Percentiles rank a stretch among this genome's conserved stretches.
These are phyloP conservation scores for Staurois parvus DNA, from an alignment of 2,797 vertebrate species.

Conservation along the genomic window DNA sequence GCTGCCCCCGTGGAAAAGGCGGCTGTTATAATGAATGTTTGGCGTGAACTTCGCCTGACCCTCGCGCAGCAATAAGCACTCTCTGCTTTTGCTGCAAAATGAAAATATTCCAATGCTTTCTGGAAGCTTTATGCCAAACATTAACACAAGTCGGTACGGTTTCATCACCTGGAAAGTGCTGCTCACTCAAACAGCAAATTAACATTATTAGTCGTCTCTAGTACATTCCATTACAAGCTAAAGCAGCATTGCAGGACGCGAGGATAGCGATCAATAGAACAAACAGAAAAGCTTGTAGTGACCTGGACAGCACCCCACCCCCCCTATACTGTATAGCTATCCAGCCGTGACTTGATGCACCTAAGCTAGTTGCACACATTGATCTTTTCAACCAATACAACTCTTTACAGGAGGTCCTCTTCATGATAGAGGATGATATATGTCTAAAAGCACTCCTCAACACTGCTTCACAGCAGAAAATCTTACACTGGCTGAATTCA, in stretches of 20 bases:
- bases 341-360: too few relatives aligned
- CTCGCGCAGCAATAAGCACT: neutral
- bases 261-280: neutral
- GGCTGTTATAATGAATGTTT: slow-evolving; percentile 17
- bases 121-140: slow-evolving; percentile 26
- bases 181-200: neutral
- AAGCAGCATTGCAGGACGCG: neutral
- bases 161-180: neutral
- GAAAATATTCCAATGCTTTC: slow-evolving; percentile 20
- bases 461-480: too few relatives aligned
- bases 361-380: too few relatives aligned
- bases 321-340: neutral
- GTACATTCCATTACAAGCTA: neutral
- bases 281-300: neutral
- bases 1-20: neutral
- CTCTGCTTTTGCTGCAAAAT: neutral
- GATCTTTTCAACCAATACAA: too few relatives aligned
- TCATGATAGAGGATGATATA: too few relatives aligned
- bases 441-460: too few relatives aligned
- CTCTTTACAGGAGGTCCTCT: too few relatives aligned
- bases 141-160: neutral
- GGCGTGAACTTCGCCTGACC: slow-evolving; percentile 34
- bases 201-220: neutral
- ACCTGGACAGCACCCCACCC: neutral
- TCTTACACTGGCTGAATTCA: too few relatives aligned